These are phyloP conservation scores for Callospermophilus lateralis DNA, from an alignment of 2,113 vertebrate species.

Conservation along the genomic window DNA sequence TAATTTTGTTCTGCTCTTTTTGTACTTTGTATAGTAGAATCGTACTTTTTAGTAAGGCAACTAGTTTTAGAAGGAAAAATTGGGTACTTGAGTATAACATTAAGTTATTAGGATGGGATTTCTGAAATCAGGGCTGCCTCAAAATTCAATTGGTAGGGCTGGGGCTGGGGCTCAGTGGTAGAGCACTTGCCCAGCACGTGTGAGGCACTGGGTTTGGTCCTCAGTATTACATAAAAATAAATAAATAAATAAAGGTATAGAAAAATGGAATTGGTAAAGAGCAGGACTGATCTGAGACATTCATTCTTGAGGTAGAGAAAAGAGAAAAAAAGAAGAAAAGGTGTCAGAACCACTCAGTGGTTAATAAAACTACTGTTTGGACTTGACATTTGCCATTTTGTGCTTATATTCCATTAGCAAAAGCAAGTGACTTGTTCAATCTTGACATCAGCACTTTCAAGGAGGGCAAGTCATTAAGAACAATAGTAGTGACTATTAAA, in stretches of 20 bases:
- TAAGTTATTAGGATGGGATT: neutral
- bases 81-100: neutral
- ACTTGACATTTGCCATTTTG: neutral
- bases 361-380: constrained; percentile 5
- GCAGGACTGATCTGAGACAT: neutral
- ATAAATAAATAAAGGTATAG: too few species aligned
- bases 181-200: too few species aligned
- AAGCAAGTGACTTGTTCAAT: neutral
- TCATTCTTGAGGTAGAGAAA: constrained; percentile 4
- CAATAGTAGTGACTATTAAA: neutral
- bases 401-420: constrained; percentile 41
- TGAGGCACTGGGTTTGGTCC: too few species aligned
- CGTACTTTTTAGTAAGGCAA: constrained; percentile 9
- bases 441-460: neutral
- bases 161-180: too few species aligned
- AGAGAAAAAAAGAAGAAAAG: neutral
- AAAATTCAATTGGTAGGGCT: neutral
- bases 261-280: neutral
- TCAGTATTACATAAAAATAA: too few species aligned
- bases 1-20: neutral
- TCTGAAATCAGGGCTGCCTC: neutral
- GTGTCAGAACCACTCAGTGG: neutral
- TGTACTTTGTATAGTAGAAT: neutral
- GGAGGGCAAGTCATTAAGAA: neutral
- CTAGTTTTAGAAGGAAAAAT: constrained; percentile 7